Percentiles rank a stretch among this genome's conserved stretches.
Evolutionary conservation across 2,797 vertebrate species (phyloP).

Genomic region (Gymnothorax reevesii): DNA sequence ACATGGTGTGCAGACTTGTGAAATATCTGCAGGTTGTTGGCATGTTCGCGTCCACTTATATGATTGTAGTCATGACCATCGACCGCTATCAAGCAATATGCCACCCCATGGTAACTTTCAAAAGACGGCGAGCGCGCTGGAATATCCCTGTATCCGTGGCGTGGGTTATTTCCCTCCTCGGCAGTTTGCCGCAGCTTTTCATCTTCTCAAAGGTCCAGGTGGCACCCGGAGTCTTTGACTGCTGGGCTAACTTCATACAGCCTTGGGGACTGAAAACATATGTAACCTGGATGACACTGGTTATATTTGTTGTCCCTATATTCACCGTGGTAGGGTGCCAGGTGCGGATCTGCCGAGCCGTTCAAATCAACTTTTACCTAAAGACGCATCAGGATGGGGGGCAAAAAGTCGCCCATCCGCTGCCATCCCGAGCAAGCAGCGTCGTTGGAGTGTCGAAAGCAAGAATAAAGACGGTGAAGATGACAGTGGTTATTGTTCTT

Average conservation of each 20-base stretch:
- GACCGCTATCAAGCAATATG: conserved; percentile 70
- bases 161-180: conserved; percentile 73
- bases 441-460: conserved; percentile 65
- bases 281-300: conserved; percentile 69
- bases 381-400: conserved; percentile 48
- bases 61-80: conserved; percentile 72
- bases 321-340: conserved; percentile 62
- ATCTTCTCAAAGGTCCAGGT: conserved; percentile 68
- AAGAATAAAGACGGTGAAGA: conserved; percentile 67
- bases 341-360: conserved; percentile 67
- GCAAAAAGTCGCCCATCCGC: conserved; percentile 14
- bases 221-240: conserved; percentile 67
- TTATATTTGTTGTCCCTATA: conserved; percentile 68
- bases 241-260: conserved; percentile 67
- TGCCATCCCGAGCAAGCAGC: conserved; percentile 59
- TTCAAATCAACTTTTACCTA: conserved; percentile 62
- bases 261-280: conserved; percentile 71
- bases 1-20: conserved; percentile 66
- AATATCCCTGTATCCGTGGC: conserved; percentile 73
- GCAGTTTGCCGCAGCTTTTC: conserved; percentile 73
- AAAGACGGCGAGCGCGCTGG: conserved; percentile 60
- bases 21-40: conserved; percentile 72
- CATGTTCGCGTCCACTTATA: conserved; percentile 72
- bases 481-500: conserved; percentile 68
- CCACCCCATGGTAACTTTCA: conserved; percentile 72